Evolutionary conservation across 2,797 vertebrate genomes (phyloP), one percentile per base, ranked within the genome.

Genomic region (Molossus alvarezi): DNA sequence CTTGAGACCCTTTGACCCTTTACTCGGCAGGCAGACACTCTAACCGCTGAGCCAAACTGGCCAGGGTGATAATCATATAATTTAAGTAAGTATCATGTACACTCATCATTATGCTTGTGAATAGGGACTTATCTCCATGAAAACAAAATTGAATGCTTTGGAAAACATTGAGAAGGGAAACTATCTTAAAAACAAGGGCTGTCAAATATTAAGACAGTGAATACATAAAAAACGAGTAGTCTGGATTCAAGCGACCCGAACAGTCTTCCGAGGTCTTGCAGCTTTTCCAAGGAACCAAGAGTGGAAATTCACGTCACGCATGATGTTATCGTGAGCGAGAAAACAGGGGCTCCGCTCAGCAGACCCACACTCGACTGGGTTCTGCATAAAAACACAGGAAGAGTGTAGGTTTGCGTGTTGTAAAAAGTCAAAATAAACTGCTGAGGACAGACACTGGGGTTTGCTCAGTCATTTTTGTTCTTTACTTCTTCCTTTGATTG

Each of bases 1-100:
- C 41, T 6, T 6, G 41, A 45, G 41, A 45, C 41, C 41, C 41
- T 45, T 45, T 6, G 41, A 45, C 41, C 41, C 41, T 45, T 45
- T 45, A 3, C 41, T 45, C 41, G 0, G 41, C 41, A 45, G 41
- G 41, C 41, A 45, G 41, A 45, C 41, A 45, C 41, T 45, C 41
- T 45, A 45, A 45, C 41, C 41, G 41, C 41, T 45, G 41, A 45
- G 41, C 41, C 41, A 45, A 45, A 45, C 41, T 45, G 41, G 41
- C 41, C 41, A 45, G 41, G 41, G 41, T 45, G 41, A 45, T 45
- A 45, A 45, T 45, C 41, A 45, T 41, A 62, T 20, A 77, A 53
- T 75, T 62, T 94, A 95, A 92, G 95, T 94, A 93, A 93, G 13
- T 64, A 84, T 64, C 81, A 67, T 84, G 62, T 88, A 95, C 94